These are phyloP conservation scores for Rattus rattus DNA, from an alignment of 2,113 vertebrate species.

Conservation along the genomic window DNA sequence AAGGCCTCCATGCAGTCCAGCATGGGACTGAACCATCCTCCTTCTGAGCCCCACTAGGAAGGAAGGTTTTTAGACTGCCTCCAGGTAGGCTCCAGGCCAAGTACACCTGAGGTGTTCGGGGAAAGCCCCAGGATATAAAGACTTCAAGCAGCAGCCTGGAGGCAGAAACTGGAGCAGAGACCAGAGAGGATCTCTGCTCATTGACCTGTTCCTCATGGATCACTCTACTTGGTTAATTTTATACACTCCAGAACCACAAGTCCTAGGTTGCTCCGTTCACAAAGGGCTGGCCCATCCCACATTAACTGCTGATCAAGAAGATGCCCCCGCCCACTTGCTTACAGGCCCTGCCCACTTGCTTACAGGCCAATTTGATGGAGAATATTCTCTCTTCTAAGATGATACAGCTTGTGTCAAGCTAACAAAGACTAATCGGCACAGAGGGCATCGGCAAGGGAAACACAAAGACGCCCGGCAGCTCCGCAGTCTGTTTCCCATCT, in stretches of 20 bases:
- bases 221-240: not conserved
- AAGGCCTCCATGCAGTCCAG: rapidly evolving
- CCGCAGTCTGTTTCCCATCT: not conserved
- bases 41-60: rapidly evolving
- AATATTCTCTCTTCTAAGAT: not conserved
- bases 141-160: not conserved
- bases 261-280: not conserved
- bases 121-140: not conserved
- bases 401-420: not conserved
- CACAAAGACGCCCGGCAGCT: not conserved
- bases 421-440: not conserved
- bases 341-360: not conserved
- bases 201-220: not conserved
- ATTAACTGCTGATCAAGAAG: not conserved
- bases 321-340: no score
- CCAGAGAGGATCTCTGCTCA: not conserved
- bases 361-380: not conserved
- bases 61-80: not conserved
- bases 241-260: not conserved
- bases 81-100: rapidly evolving
- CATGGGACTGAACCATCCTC: rapidly evolving
- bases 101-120: not conserved
- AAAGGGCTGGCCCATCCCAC: not conserved
- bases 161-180: not conserved
- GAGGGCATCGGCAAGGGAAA: not conserved